Evolutionary conservation across 2,888 invertebrate genomes (phyloP), one percentile per base, ranked within the genome.

Genomic region (Coenonympha glycerion): DNA sequence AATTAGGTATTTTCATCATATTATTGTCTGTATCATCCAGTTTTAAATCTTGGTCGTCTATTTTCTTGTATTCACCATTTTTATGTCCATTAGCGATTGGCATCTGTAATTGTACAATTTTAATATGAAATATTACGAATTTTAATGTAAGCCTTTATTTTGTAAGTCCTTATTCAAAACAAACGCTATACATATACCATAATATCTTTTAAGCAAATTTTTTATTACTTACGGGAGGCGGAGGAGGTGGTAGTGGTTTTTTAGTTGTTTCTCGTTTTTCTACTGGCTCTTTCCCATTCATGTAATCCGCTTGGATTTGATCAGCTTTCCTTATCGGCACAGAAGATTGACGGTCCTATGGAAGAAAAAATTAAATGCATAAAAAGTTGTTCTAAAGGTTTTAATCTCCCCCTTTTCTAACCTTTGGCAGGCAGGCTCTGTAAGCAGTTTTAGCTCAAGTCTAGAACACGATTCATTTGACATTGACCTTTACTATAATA

Each of bases 141-240:
- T n/a, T n/a, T n/a, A n/a, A n/a, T n/a, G n/a, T n/a, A n/a, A n/a
- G n/a, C n/a, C n/a, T n/a, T n/a, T n/a, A n/a, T n/a, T n/a, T n/a
- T n/a, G n/a, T n/a, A n/a, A n/a, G n/a, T n/a, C n/a, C n/a, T n/a
- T n/a, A n/a, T n/a, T n/a, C n/a, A n/a, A n/a, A n/a, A n/a, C n/a
- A n/a, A n/a, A n/a, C n/a, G n/a, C n/a, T 8, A 8, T 1, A 26
- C 9, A 9, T 26, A 26, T 9, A 3, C 24, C n/a, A 26, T 26
- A 3, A 26, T 8, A 9, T 26, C 30, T 5, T 11, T 13, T 13
- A 33, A 33, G 16, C 6, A 16, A 6, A 6, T 33, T n/a, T 11
- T 19, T 34, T 19, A 5, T 18, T 19, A 52, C 86, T 86, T 76
- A 91, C 91, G 52, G 90, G 90, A 46, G 90, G 90, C 34, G 91